Conservation (phyloP, 1,140 invertebrate species). For the Ceratosolen fusciceps region DNA sequence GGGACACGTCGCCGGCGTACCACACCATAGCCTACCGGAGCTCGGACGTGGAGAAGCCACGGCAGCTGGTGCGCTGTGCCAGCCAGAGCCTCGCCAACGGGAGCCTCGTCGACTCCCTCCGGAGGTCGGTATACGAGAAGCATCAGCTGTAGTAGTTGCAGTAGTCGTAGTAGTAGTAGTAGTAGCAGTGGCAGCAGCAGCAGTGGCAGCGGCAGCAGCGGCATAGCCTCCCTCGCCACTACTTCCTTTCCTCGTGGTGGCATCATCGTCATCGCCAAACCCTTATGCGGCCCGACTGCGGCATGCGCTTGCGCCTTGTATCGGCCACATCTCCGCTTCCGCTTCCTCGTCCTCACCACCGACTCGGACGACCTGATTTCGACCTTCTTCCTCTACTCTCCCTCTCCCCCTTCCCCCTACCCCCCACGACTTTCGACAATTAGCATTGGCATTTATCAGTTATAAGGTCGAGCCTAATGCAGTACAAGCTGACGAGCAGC, state of each 20-base stretch:
- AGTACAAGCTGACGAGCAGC: too few relatives aligned
- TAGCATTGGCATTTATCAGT: too few relatives aligned
- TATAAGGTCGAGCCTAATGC: too few relatives aligned
- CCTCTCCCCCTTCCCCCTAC: too few relatives aligned
- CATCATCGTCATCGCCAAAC: background rate
- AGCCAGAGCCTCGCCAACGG: conserved; percentile 69
- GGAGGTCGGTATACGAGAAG: conserved; percentile 60
- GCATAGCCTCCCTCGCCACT: background rate
- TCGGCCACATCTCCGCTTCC: background rate
- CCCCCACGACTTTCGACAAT: too few relatives aligned
- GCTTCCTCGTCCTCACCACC: too few relatives aligned
- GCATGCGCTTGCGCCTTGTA: background rate
- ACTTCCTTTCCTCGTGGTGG: background rate
- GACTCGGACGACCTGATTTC: too few relatives aligned
- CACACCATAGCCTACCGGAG: conserved; percentile 89
- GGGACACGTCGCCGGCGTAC: conserved; percentile 71
- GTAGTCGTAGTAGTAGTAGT: too few relatives aligned
- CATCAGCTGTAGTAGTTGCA: too few relatives aligned
- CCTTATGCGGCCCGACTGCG: background rate
- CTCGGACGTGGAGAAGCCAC: conserved; percentile 83
- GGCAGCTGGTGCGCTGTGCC: conserved; percentile 69
- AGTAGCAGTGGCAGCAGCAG: too few relatives aligned
- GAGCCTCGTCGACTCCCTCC: conserved; percentile 51
- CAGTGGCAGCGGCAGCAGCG: background rate
- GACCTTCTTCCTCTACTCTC: too few relatives aligned